Evolutionary conservation across 1,140 invertebrate species (phyloP), one percentile per base, ranked within the genome.

Genomic region (Aethina tumida): DNA sequence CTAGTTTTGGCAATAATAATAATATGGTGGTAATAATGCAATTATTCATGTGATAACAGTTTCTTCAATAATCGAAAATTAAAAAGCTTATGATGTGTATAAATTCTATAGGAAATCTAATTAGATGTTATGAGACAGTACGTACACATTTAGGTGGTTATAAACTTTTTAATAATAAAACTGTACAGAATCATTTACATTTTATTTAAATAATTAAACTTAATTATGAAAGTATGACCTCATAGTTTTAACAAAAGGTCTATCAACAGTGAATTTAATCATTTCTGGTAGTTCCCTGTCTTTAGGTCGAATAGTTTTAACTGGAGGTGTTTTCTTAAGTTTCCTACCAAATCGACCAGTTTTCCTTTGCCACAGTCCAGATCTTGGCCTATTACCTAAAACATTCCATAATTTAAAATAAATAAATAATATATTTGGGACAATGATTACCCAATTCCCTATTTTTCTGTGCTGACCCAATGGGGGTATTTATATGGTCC

Each of bases 351-450:
- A 75, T 41, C 78, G 73, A 6, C 94, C 94, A 41, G 75, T 75
- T 65, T 99, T 98, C 6, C 86, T 71, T 36, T 97, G 84, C 84
- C 85, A 95, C 13, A 88, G 67, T n/a, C 95, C 95, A 19, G 88
- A 92, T 12, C 83, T 69, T 2, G 89, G 94, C 17, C 94, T 69
- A 58, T 88, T 84, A n/a, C n/a, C n/a, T n/a, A n/a, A n/a, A n/a
- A n/a, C n/a, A n/a, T n/a, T n/a, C n/a, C n/a, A n/a, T n/a, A n/a
- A n/a, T n/a, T n/a, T n/a, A n/a, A n/a, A n/a, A n/a, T n/a, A n/a
- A n/a, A n/a, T n/a, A n/a, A n/a, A n/a, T n/a, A n/a, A n/a, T n/a
- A n/a, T n/a, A n/a, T n/a, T n/a, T n/a, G n/a, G n/a, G n/a, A n/a
- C n/a, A n/a, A n/a, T n/a, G n/a, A n/a, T n/a, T n/a, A 4, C 93